Evolutionary conservation across 2,888 invertebrate genomes (phyloP).

Genomic region (Amphipoea lucens): DNA sequence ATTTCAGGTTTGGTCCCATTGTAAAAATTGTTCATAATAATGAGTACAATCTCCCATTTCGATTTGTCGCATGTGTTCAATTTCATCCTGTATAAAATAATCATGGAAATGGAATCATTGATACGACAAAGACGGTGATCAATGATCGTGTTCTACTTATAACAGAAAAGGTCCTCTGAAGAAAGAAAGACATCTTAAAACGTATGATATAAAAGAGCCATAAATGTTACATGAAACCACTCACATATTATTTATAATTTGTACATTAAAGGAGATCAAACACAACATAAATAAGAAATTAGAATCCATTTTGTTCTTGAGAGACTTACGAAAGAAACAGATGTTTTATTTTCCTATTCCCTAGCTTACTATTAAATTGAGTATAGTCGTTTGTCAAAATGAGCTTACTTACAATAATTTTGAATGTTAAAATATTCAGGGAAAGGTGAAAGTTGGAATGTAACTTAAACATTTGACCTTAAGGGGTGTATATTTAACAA

Average conservation of each 20-base stretch:
- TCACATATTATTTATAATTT: slow-evolving; percentile 18
- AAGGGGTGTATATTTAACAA: slow-evolving; percentile 24
- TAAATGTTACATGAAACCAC: background rate
- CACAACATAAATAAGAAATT: slow-evolving; percentile 2
- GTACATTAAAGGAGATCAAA: slow-evolving; percentile 25
- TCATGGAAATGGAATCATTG: too few species aligned
- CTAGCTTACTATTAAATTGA: slow-evolving; percentile 20
- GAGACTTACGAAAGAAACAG: slow-evolving; percentile 15
- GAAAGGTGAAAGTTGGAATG: background rate
- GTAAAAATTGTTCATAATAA: too few species aligned
- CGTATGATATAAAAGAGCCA: too few species aligned
- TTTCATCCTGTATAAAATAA: background rate
- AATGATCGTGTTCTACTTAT: background rate
- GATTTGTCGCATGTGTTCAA: too few species aligned
- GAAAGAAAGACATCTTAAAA: background rate
- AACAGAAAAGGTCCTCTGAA: background rate
- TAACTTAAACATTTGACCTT: slow-evolving; percentile 31
- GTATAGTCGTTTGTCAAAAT: slow-evolving; percentile 43
- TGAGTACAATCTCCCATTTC: too few species aligned
- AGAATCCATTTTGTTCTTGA: slow-evolving; percentile 33
- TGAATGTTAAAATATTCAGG: slow-evolving; percentile 55
- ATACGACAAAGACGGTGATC: background rate
- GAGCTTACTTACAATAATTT: slow-evolving; percentile 41
- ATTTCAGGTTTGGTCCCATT: too few species aligned
- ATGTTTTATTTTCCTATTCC: slow-evolving; percentile 9